Evolutionary conservation across 2,113 vertebrate species (phyloP).

Genomic region (Callithrix jacchus): DNA sequence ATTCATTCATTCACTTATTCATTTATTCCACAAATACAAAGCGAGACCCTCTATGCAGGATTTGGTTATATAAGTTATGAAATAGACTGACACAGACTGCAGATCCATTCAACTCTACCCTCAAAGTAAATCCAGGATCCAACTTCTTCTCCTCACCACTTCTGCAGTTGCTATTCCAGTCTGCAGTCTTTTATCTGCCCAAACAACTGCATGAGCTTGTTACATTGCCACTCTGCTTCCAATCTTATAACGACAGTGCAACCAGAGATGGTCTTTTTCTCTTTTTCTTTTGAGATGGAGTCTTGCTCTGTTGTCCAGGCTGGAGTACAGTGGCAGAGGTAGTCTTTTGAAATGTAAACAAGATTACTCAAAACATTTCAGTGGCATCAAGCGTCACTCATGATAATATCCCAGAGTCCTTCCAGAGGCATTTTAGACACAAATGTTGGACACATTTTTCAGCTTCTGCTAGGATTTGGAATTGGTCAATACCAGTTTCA

Average conservation of each 20-base stretch:
- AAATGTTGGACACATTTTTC: background rate
- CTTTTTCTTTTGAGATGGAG: too few relatives aligned
- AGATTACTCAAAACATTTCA: background rate
- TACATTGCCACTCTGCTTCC: background rate
- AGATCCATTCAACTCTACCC: background rate
- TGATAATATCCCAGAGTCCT: background rate
- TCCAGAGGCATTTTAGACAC: background rate
- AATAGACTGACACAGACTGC: background rate
- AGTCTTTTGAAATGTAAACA: background rate
- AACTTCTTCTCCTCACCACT: background rate
- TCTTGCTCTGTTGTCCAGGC: too few relatives aligned
- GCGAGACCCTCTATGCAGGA: background rate
- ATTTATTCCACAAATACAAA: background rate
- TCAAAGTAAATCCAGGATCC: background rate
- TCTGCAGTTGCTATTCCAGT: background rate
- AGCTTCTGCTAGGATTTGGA: background rate
- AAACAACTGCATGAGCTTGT: background rate
- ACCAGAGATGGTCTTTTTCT: background rate
- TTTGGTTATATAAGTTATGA: background rate
- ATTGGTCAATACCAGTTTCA: background rate
- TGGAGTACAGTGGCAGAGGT: too few relatives aligned
- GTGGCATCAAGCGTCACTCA: background rate
- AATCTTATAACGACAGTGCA: background rate
- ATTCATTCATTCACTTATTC: background rate
- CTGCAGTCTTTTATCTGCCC: background rate